Conservation (phyloP, 2,113 vertebrate species). For the Pygoscelis antarcticus region DNA sequence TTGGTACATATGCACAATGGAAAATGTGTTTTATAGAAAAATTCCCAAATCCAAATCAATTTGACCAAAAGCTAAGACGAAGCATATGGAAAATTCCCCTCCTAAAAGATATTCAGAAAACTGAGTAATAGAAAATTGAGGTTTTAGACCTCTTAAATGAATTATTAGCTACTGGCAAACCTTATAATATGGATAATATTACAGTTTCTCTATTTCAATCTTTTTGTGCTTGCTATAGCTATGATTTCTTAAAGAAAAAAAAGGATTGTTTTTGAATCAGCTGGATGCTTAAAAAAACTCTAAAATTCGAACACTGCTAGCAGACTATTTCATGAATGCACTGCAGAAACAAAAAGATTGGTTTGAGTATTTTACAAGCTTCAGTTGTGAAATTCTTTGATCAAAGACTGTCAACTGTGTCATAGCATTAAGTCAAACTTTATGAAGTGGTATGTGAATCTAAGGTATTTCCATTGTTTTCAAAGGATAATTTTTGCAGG, state of each 20-base stretch:
- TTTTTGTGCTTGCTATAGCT: neutral
- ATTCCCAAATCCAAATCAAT: neutral
- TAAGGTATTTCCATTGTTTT: constrained; percentile 57
- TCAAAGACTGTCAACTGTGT: constrained; percentile 18
- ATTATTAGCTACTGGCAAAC: neutral
- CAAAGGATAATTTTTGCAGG: constrained; percentile 35
- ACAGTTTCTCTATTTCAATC: neutral
- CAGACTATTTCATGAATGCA: neutral
- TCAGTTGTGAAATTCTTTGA: constrained; percentile 24
- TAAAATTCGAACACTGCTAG: neutral
- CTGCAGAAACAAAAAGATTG: neutral
- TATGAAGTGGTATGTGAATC: constrained; percentile 1
- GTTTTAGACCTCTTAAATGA: neutral
- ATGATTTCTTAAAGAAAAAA: neutral
- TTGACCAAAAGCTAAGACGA: neutral
- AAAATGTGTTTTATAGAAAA: neutral
- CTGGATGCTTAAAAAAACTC: neutral
- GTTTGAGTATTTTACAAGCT: constrained; percentile 26
- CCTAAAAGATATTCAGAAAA: neutral
- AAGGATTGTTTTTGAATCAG: neutral
- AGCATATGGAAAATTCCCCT: neutral
- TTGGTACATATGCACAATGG: neutral
- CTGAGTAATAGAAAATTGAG: neutral
- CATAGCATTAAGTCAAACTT: constrained; percentile 23
- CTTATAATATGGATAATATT: neutral